These are phyloP conservation scores for Lophotis ruficrista DNA, from an alignment of 2,113 vertebrate species.

Conservation along the genomic window DNA sequence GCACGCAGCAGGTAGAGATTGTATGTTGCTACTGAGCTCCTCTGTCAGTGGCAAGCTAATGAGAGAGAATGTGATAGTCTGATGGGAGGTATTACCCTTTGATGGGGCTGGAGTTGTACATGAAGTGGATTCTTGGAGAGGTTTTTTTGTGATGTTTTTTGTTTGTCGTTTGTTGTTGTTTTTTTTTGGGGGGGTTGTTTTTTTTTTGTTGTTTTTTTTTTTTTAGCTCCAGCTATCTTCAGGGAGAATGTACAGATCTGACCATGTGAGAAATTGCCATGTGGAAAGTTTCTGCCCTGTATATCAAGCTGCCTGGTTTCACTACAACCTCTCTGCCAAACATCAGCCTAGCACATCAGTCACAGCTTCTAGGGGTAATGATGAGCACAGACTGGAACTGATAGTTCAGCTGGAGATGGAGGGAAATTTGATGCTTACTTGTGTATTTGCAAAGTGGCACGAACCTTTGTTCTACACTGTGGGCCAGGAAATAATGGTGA, in stretches of 20 bases:
- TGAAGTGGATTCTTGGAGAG: not conserved
- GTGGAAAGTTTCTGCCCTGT: not conserved
- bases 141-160: not conserved
- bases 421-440: not conserved
- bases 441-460: not conserved
- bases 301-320: not conserved
- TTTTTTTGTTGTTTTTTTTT: not conserved
- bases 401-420: not conserved
- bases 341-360: not conserved
- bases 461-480: not conserved
- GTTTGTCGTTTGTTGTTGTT: not conserved
- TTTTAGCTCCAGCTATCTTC: not conserved
- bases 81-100: not conserved
- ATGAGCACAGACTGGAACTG: not conserved
- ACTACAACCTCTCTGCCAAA: not conserved
- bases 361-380: not conserved
- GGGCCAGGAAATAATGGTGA: not conserved
- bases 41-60: not conserved
- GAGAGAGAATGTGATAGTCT: not conserved
- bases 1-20: not conserved
- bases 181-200: not conserved
- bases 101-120: not conserved
- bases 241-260: not conserved
- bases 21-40: not conserved
- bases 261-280: not conserved